Evolutionary conservation across 2,113 vertebrate genomes (phyloP), one percentile per base, ranked within the genome.

Genomic region (Pteropus alecto): DNA sequence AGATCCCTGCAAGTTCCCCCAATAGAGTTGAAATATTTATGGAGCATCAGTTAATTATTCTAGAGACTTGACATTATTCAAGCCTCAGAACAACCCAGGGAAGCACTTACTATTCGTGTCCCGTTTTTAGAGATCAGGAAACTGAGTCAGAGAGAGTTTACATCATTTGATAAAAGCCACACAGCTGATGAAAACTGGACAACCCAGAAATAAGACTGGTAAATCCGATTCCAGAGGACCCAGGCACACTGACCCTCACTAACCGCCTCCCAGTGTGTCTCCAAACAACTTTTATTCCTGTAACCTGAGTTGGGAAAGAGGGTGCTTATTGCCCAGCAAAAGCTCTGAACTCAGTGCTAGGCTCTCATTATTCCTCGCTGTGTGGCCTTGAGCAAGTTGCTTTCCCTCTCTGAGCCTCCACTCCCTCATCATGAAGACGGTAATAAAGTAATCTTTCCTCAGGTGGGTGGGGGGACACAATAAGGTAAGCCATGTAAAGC

Each of bases 241-340:
- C 8, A 5, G 24, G 38, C 41, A 16, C 35, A 22, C 9, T 41
- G 28, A 41, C 24, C 28, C 1, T 9, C 33, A 6, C 14, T 22
- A 15, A 51, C 51, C 51, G 7, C 28, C 56, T 68, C 71, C 35
- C 3, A 18, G 7, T 1, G 1, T 6, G 41, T 22, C 60, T 43
- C 41, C 0, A 13, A 1, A 8, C 41, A 58, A 46, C 22, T 1
- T 16, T 3, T 51, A n/a, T 26, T 19, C 11, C 26, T 4, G 6
- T 13, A 1, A 10, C 9, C 56, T 1, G 0, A 28, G 7, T 2
- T 18, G 3, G 51, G 13, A 10, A 33, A 9, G 6, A 0, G 33
- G 10, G 43, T 35, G 6, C 61, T 84, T 14, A 3, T 6, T 14
- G 6, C 26, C 24, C 0, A 0, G 16, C 4, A 7, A 22, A 15